These are phyloP conservation scores for Phaethornis superciliosus DNA, from an alignment of 2,113 vertebrate species.

Conservation along the genomic window DNA sequence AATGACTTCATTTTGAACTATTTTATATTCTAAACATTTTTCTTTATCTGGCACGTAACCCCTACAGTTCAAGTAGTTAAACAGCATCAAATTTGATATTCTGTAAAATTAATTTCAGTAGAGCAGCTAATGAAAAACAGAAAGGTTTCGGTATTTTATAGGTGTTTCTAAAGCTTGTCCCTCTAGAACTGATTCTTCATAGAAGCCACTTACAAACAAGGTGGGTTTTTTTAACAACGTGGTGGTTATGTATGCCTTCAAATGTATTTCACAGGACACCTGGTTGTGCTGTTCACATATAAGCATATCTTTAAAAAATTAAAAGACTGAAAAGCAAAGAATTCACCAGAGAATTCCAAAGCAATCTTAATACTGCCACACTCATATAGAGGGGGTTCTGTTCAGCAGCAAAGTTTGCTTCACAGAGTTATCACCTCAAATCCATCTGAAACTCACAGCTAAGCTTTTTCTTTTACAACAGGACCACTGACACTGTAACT, in stretches of 20 bases:
- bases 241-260: background rate
- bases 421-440: background rate
- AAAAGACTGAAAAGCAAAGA: background rate
- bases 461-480: background rate
- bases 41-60: constrained; percentile 38
- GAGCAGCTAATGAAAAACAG: background rate
- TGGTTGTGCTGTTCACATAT: background rate
- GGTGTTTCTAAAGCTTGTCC: background rate
- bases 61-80: constrained; percentile 52
- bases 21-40: constrained; percentile 52
- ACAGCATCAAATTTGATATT: constrained; percentile 41
- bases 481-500: background rate
- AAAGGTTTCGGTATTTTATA: background rate
- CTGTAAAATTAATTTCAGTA: constrained; percentile 41
- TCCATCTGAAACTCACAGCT: background rate
- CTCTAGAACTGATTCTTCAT: background rate
- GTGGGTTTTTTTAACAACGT: background rate
- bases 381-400: accelerated
- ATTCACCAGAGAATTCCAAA: background rate
- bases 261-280: constrained; percentile 10
- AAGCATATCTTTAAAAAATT: background rate
- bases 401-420: background rate
- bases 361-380: background rate
- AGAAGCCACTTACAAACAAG: background rate
- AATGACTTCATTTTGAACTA: constrained; percentile 55